Evolutionary conservation across 2,113 vertebrate genomes (phyloP), one percentile per base, ranked within the genome.

Genomic region (Prunella fulvescens): DNA sequence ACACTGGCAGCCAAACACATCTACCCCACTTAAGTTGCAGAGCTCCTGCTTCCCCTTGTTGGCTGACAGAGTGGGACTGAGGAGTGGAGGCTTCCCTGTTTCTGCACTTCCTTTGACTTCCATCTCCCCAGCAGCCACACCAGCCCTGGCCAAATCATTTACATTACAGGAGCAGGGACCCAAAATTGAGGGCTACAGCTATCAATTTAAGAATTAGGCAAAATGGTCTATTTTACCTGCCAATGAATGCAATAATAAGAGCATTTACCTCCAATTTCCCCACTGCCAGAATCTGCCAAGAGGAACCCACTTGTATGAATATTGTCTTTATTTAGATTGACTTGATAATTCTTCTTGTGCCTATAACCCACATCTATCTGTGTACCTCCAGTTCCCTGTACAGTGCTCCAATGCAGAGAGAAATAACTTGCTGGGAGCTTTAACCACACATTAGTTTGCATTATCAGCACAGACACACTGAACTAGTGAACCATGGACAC

Each of bases 401-500:
- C 28, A 58, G 53, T 31, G 18, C 69, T 84, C 53, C 60, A 79
- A 1, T 4, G 51, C 54, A 73, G 35, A 80, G 33, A 67, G 37
- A 69, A 86, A 25, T 37, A 79, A 87, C 48, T 23, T n/a, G 76
- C 62, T 61, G 64, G 93, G 39, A 87, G 69, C 24, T 79, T 50
- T 76, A 94, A 81, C 53, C 35, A 88, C 67, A 73, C 42, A 25
- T 65, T 64, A 81, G 33, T 64, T 86, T 85, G 42, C 53, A 45
- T 91, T 96, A 90, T 86, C 79, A 90, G 88, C 80, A 79, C 58
- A 94, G 73, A 37, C 64, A 40, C 0, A 23, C 31, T 92, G 69
- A 97, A 88, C 71, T 76, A 69, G 91, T 3, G 25, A 93, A 80
- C 82, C 45, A 80, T 1, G 44, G 82, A 64, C 86, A 86, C 26